A percentile compares a stretch with the other conserved stretches of the same genome.
These are phyloP conservation scores for Pollenia labialis DNA, from an alignment of 2,888 invertebrate genomes.

Conservation along the genomic window DNA sequence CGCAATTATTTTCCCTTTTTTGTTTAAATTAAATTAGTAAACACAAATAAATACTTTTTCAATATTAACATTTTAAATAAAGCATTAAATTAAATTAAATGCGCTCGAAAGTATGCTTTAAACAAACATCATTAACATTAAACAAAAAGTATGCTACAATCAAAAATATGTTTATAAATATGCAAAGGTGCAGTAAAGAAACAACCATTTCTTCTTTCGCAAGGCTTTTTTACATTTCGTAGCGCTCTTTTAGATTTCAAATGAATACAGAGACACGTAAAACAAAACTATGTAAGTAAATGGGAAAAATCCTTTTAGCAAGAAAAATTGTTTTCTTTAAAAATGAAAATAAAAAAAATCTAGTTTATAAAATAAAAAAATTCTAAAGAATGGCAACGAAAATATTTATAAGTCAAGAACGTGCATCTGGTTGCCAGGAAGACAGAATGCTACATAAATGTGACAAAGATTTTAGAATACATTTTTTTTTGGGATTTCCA, in stretches of 20 bases:
- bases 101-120: conserved; percentile 45
- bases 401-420: not conserved
- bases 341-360: not conserved
- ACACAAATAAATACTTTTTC: too few species aligned
- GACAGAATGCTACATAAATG: not conserved
- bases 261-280: not conserved
- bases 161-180: conserved; percentile 12
- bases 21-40: too few species aligned
- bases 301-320: conserved; percentile 24
- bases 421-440: not conserved
- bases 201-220: not conserved
- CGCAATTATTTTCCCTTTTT: too few species aligned
- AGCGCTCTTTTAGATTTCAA: not conserved
- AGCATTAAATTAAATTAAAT: too few species aligned
- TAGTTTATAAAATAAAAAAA: too few species aligned
- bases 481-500: not conserved
- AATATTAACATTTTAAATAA: too few species aligned
- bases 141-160: conserved; percentile 30
- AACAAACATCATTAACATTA: not conserved
- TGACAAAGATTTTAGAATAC: not conserved
- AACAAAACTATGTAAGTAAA: conserved; percentile 10
- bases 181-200: conserved; percentile 17
- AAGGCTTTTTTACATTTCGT: conserved; percentile 7
- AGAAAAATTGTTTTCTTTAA: conserved; percentile 15
- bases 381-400: not conserved